phyloP scores from a whole-genome alignment of 2,797 vertebrate species.

The Falco concolor region DNA sequence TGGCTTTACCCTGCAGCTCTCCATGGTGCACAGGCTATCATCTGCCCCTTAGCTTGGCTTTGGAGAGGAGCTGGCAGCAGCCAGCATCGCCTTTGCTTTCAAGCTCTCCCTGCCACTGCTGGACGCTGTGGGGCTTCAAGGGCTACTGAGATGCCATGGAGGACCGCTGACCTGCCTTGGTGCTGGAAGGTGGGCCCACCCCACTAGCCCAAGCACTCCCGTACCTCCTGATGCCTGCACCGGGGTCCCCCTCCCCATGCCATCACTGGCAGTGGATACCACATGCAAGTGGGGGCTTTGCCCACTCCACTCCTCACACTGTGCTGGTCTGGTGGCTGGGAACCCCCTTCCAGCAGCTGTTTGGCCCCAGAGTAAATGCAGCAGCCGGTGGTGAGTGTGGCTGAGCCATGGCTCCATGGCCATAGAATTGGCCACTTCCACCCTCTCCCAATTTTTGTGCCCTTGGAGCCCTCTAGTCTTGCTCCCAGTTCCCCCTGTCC shows the following conservation, averaged over 20 bases:
- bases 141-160: accelerated
- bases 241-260: background rate
- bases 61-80: background rate
- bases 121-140: background rate
- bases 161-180: accelerated
- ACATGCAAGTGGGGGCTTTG: accelerated
- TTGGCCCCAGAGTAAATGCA: accelerated
- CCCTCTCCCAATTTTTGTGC: background rate
- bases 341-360: background rate
- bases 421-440: background rate
- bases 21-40: accelerated
- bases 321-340: background rate
- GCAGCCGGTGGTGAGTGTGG: background rate
- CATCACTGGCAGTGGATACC: background rate
- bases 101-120: background rate
- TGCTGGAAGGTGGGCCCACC: background rate
- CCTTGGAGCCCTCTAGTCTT: background rate
- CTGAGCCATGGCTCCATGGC: background rate
- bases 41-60: background rate
- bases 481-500: background rate
- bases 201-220: background rate
- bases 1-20: background rate
- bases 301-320: background rate
- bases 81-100: background rate
- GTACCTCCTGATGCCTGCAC: background rate